phyloP scores from a whole-genome alignment of 2,888 invertebrate genomes.

The Tachina lurida region DNA sequence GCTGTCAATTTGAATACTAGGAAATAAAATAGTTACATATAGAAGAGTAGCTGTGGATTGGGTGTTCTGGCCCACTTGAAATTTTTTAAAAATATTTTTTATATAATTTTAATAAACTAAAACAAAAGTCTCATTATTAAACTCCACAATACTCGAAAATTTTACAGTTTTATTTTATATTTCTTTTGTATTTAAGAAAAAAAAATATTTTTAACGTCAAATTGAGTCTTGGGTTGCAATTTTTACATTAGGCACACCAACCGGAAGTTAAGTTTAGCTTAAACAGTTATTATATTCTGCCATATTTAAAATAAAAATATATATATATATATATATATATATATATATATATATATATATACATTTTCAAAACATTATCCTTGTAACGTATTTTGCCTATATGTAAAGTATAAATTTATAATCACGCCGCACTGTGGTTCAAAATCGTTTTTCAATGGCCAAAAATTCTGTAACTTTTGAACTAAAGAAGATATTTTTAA shows the following conservation, averaged over 20 bases:
- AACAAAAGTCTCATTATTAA: too few relatives aligned
- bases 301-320: constrained; percentile 38
- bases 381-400: constrained; percentile 8
- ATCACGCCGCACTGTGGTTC: neutral
- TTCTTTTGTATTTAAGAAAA: neutral
- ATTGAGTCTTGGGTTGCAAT: constrained; percentile 9
- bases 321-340: too few relatives aligned
- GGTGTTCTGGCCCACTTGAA: too few relatives aligned
- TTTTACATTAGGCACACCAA: constrained; percentile 50
- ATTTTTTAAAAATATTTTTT: too few relatives aligned
- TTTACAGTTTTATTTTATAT: neutral
- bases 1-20: neutral
- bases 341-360: too few relatives aligned
- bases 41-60: too few relatives aligned
- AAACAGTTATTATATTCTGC: constrained; percentile 52
- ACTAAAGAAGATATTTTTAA: too few relatives aligned
- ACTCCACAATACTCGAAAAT: neutral
- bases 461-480: too few relatives aligned
- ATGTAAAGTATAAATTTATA: neutral
- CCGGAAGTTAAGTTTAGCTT: constrained; percentile 64
- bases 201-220: neutral
- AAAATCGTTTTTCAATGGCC: neutral
- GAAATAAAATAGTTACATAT: too few relatives aligned
- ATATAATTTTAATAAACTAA: too few relatives aligned
- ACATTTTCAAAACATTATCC: constrained; percentile 9